Evolutionary conservation across 2,888 invertebrate species (phyloP).

Genomic region (Plemyria rubiginata): DNA sequence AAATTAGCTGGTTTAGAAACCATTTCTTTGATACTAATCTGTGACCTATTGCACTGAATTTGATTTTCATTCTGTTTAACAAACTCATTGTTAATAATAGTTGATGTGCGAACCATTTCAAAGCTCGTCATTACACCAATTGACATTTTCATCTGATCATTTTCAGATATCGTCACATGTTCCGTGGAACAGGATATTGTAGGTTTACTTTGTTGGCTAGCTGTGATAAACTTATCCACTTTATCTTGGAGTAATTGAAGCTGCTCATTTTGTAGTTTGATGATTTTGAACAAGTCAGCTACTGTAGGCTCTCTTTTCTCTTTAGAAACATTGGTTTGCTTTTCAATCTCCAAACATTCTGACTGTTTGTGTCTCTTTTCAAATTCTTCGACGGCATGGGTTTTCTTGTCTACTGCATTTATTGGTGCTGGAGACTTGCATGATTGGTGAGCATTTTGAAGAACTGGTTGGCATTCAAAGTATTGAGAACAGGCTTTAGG

Average conservation of each 20-base stretch:
- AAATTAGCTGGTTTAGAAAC: constrained; percentile 62
- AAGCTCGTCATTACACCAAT: constrained; percentile 90
- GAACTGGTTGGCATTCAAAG: constrained; percentile 32
- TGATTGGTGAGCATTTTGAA: constrained; percentile 34
- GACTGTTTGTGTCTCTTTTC: constrained; percentile 58
- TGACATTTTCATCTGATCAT: constrained; percentile 84
- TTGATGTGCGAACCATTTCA: constrained; percentile 84
- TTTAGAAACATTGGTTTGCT: constrained; percentile 59
- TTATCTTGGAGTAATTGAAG: constrained; percentile 86
- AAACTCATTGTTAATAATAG: constrained; percentile 74
- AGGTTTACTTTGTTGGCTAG: constrained; percentile 52
- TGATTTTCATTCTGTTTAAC: constrained; percentile 67
- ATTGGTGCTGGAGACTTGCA: constrained; percentile 43
- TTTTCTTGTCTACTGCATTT: constrained; percentile 70
- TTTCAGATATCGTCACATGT: constrained; percentile 65
- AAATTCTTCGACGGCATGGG: constrained; percentile 69
- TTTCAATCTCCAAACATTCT: constrained; percentile 61
- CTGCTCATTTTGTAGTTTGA: constrained; percentile 88
- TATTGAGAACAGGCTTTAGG: constrained; percentile 44
- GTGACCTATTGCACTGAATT: constrained; percentile 74
- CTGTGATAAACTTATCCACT: constrained; percentile 83
- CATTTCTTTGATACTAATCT: constrained; percentile 74
- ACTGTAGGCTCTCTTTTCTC: constrained; percentile 83
- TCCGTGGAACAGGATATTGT: constrained; percentile 60
- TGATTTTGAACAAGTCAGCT: constrained; percentile 86